Evolutionary conservation across 2,888 invertebrate genomes (phyloP).

Genomic region (Ichneumon xanthorius): DNA sequence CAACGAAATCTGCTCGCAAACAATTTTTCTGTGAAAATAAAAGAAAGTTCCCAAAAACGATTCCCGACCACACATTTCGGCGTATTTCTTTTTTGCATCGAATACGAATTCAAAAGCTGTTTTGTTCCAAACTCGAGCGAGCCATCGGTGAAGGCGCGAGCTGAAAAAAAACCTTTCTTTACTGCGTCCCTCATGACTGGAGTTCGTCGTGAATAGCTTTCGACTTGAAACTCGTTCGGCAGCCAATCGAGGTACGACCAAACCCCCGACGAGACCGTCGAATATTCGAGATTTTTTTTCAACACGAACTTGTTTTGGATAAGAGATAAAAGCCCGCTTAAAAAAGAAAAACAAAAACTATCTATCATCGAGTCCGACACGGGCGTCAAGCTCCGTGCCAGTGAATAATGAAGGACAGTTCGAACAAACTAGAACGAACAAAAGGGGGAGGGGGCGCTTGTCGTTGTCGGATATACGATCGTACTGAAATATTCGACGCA

Average conservation of each 20-base stretch:
- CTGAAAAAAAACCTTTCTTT: background rate
- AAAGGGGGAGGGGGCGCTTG: no score
- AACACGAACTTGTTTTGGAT: background rate
- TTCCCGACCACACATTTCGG: no score
- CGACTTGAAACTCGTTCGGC: background rate
- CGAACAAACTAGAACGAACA: background rate
- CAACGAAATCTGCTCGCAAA: no score
- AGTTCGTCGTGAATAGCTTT: background rate
- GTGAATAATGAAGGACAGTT: background rate
- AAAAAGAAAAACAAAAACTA: background rate
- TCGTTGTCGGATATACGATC: background rate
- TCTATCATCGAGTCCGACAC: background rate
- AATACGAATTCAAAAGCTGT: background rate
- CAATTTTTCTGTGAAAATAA: no score
- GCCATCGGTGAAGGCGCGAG: no score
- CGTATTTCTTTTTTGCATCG: no score
- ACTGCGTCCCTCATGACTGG: background rate
- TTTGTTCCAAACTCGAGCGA: background rate
- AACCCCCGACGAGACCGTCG: background rate
- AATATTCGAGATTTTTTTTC: background rate
- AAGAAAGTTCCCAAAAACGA: no score
- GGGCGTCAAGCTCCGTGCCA: background rate
- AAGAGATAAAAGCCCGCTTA: background rate
- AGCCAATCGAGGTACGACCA: background rate
- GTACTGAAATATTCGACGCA: background rate